phyloP scores from a whole-genome alignment of 2,113 vertebrate genomes.

The Ascaphus truei region DNA sequence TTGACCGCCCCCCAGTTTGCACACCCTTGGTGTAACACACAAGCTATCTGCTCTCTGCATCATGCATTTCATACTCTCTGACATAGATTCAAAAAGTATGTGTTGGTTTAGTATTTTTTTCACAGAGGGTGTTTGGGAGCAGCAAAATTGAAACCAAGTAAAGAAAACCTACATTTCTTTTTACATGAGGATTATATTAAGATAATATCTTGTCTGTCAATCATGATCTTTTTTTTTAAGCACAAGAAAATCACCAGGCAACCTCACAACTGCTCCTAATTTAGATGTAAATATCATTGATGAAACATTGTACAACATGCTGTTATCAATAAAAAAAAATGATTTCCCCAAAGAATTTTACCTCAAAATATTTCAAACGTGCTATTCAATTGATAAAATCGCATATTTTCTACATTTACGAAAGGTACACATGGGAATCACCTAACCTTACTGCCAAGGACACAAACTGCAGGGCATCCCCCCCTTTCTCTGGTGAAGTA shows the following conservation, averaged over 20 bases:
- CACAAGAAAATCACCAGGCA: conserved; percentile 75
- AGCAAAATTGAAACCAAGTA: conserved; percentile 77
- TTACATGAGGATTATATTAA: conserved; percentile 79
- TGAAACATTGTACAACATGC: conserved; percentile 81
- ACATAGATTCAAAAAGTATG: conserved; percentile 62
- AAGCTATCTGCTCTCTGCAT: conserved; percentile 16
- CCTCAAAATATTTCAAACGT: conserved; percentile 51
- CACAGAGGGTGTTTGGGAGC: conserved; percentile 71
- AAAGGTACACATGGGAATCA: conserved; percentile 18
- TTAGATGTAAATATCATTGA: conserved; percentile 81
- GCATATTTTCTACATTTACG: conserved; percentile 29
- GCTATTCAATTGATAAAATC: conserved; percentile 35
- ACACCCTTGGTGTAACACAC: background rate
- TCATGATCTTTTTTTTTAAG: conserved; percentile 81
- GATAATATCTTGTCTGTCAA: conserved; percentile 78
- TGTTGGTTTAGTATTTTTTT: conserved; percentile 75
- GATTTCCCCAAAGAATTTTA: conserved; percentile 73
- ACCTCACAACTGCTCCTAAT: conserved; percentile 82
- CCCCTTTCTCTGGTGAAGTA: background rate
- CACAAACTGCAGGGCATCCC: conserved; percentile 5
- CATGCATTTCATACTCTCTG: conserved; percentile 47
- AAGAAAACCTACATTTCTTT: conserved; percentile 66
- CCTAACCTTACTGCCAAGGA: conserved; percentile 26
- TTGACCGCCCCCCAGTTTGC: too few relatives aligned
- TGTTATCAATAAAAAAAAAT: conserved; percentile 80